These are phyloP conservation scores for Amblyteles armatorius DNA, from an alignment of 2,888 invertebrate genomes.

Conservation along the genomic window DNA sequence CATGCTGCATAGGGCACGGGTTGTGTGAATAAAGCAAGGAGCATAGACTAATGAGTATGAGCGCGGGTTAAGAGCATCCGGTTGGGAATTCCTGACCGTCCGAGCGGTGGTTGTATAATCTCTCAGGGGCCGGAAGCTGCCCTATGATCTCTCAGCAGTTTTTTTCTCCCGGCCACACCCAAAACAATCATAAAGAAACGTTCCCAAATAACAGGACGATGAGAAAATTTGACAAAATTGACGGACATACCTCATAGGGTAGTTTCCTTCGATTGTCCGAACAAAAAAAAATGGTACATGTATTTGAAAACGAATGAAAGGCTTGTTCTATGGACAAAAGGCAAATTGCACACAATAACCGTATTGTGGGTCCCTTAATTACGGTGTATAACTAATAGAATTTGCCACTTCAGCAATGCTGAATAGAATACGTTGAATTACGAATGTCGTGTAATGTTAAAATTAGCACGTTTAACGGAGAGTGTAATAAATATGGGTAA, in stretches of 20 bases:
- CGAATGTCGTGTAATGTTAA: neutral
- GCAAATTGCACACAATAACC: neutral
- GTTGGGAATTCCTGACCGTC: slow-evolving; percentile 54
- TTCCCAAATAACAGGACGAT: no score
- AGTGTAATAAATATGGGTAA: neutral
- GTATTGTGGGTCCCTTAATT: neutral
- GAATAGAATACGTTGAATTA: neutral
- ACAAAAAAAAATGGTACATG: no score
- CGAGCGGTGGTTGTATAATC: slow-evolving; percentile 5
- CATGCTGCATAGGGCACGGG: slow-evolving; percentile 27
- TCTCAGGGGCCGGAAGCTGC: slow-evolving; percentile 49
- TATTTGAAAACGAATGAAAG: no score
- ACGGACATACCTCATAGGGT: no score
- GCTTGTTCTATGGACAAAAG: neutral
- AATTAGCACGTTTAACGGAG: neutral
- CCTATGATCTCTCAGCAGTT: neutral
- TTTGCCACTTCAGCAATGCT: neutral
- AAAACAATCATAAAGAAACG: neutral
- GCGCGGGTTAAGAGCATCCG: slow-evolving; percentile 67
- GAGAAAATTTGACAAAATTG: no score
- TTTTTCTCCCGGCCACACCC: neutral
- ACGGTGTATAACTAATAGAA: neutral
- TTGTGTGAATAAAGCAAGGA: slow-evolving; percentile 55
- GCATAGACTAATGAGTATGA: slow-evolving; percentile 69
- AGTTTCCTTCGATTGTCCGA: no score